These are phyloP conservation scores for Drosophila sucinea DNA, from an alignment of 1,140 invertebrate species.

Conservation along the genomic window DNA sequence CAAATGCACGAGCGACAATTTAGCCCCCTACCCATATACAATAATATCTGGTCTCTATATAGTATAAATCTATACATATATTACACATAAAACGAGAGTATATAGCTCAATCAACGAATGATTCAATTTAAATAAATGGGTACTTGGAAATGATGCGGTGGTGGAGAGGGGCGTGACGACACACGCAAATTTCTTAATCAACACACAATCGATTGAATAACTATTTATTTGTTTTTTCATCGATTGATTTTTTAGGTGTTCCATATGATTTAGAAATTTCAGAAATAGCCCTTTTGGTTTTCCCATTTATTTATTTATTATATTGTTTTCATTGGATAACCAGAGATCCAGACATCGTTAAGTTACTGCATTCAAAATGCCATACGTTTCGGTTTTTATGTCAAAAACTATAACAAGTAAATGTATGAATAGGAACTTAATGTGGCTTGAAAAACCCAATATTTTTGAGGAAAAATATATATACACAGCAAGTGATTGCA, in stretches of 20 bases:
- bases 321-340: too few relatives aligned
- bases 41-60: neutral
- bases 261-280: neutral
- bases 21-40: neutral
- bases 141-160: neutral
- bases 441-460: too few relatives aligned
- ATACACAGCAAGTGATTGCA: too few relatives aligned
- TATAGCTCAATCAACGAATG: constrained; percentile 5
- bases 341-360: too few relatives aligned
- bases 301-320: neutral
- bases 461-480: too few relatives aligned
- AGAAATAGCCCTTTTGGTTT: neutral
- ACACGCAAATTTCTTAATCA: constrained; percentile 4
- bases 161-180: neutral
- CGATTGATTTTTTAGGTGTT: neutral
- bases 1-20: constrained; percentile 6
- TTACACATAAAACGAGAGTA: neutral
- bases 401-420: too few relatives aligned
- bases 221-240: neutral
- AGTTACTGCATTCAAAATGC: too few relatives aligned
- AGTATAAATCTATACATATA: neutral
- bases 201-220: neutral
- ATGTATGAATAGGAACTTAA: too few relatives aligned
- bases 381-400: too few relatives aligned
- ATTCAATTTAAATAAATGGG: constrained; percentile 8